phyloP scores from a whole-genome alignment of 92 coral and sea anemone genomes.

The Bergia puertoricense region DNA sequence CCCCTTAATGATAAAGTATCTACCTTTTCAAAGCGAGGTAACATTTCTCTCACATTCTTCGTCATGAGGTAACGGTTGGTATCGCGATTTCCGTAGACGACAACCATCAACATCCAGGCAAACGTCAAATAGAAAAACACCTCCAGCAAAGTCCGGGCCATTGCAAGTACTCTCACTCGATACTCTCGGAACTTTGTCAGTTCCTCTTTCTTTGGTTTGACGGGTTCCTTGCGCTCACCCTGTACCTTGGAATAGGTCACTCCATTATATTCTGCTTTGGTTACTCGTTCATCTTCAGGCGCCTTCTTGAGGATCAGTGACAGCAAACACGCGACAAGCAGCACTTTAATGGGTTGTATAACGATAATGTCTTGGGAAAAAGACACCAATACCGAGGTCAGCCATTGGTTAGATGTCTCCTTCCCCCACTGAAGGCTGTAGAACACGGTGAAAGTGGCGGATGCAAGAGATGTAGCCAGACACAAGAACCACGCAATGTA shows the following conservation, averaged over 20 bases:
- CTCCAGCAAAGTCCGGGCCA: slow-evolving; percentile 80
- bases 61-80: slow-evolving; percentile 79
- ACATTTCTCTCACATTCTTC: slow-evolving; percentile 58
- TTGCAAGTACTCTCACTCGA: slow-evolving; percentile 74
- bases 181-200: slow-evolving; percentile 72
- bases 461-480: slow-evolving; percentile 66
- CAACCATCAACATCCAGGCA: slow-evolving; percentile 82
- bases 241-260: slow-evolving; percentile 36
- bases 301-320: slow-evolving; percentile 85
- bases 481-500: slow-evolving; percentile 84
- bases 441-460: slow-evolving; percentile 90
- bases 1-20: neutral
- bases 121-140: slow-evolving; percentile 73
- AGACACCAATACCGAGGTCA: slow-evolving; percentile 86
- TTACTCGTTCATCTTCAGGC: slow-evolving; percentile 75
- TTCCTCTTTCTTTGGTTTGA: slow-evolving; percentile 65
- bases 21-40: slow-evolving; percentile 76
- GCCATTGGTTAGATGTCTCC: slow-evolving; percentile 90
- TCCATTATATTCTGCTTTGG: slow-evolving; percentile 32
- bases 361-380: slow-evolving; percentile 94
- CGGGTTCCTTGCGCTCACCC: slow-evolving; percentile 56
- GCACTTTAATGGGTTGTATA: slow-evolving; percentile 90
- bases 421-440: slow-evolving; percentile 95
- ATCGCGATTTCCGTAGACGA: slow-evolving; percentile 80
- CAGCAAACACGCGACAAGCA: slow-evolving; percentile 80